Base-by-base conservation (phyloP, 1,140 invertebrate species). In the Saccostrea cuccullata region DNA sequence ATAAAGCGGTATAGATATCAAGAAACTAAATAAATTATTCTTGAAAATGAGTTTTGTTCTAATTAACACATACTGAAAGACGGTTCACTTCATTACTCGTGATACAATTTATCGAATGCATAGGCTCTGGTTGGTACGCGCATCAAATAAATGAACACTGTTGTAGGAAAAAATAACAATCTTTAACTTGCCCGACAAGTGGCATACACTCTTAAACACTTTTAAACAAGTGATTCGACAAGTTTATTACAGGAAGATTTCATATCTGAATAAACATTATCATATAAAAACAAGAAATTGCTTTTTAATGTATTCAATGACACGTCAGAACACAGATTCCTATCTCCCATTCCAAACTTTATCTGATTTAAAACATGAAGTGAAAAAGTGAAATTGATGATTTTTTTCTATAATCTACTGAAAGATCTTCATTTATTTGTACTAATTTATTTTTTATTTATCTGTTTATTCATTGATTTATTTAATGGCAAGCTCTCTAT, bases 91-190 rank as follows among this genome's bases (percentile, higher is more conserved):
- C 30, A 77, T 77, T 77, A 77, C 23, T 77, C 0, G 23, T 15
- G 70, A 17, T n/a, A 67, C 20, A 17, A 77, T 30, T 15, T 77
- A 26, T 36, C 11, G 30, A 77, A 77, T 77, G 30, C 23, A 77
- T 77, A 30, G 70, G 30, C 26, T 30, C 70, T 77, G 70, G 70
- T 77, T 77, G 70, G 70, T 36, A 77, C 70, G 70, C 26, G 23
- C 26, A 30, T 36, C 30, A 36, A 26, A 26, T 30, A 36, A 77
- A 23, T 15, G 5, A 26, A 9, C 30, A 36, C 70, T 77, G 26
- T 11, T 77, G 15, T 77, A 77, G 0, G n/a, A 47, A 77, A 77
- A 77, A 77, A 15, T 15, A 12, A 36, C 13, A 30, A 15, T 36
- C 26, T 36, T 77, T 77, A 17, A 26, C 12, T 4, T 2, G 23